Base-by-base conservation (phyloP, 2,113 vertebrate genomes). In the Chaetura pelagica region DNA sequence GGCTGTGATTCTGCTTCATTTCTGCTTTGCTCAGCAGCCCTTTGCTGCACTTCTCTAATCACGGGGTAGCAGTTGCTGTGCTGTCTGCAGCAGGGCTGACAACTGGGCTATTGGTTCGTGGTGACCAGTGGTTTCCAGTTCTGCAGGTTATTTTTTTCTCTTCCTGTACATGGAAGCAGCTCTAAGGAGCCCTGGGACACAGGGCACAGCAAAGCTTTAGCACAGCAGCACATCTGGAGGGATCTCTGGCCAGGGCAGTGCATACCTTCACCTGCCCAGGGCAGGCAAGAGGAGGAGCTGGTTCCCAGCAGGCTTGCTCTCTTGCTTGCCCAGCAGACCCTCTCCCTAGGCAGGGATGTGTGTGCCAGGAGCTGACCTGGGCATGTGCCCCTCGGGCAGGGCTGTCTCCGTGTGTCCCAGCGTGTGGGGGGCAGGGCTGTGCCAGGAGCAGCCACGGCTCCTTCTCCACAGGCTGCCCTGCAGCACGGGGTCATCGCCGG, bases 401-500 rank as follows among this genome's bases (percentile, higher is more conserved):
- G 52, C 68, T 32, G 40, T 2, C 68, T 4, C 2, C 32, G 10
- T 42, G 57, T 23, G 48, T 12, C 29, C 6, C 44, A 4, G 82
- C 40, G 14, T 42, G 40, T 42, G 14, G 14, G 40, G 40, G 40
- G 40, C 40, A 42, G 40, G 40, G 40, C 40, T 42, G 40, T 42
- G 40, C 40, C 40, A 42, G 40, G 40, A 42, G 40, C 40, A 42
- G 40, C 40, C 40, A 42, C 40, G 3, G 4, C 63, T 49, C 92
- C 71, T 64, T 15, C 75, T 44, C 69, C 17, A 1, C 92, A 99
- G 99, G 99, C 99, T 1, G 99, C 99, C 30, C 97, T 99, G 91
- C 99, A 99, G 96, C 99, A 99, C 3, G 99, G 99, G 0, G 99
- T 99, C 49, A 99, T 99, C 2, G 99, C 99, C 1, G 99, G 99